Evolutionary conservation across 2,113 vertebrate genomes (phyloP), one percentile per base, ranked within the genome.

Genomic region (Cranoglanis bouderius): DNA sequence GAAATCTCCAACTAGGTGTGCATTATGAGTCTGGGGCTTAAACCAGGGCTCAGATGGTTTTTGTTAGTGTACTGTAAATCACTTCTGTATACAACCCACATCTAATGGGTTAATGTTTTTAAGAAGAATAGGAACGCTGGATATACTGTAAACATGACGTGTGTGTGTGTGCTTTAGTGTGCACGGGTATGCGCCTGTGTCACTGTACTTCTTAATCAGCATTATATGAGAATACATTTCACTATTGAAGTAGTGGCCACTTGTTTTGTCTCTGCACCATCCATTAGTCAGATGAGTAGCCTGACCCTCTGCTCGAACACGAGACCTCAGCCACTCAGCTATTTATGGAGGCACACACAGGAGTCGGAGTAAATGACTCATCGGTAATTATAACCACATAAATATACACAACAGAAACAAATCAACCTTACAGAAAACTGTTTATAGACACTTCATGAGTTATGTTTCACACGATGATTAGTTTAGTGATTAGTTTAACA

Each of bases 291-390:
- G 81, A 88, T 63, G 87, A 85, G 32, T 2, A 26, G 65, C 40
- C 63, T 86, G 84, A 86, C 57, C 84, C 80, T 74, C 67, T n/a
- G 55, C 55, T 67, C 85, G 49, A 84, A 67, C 67, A n/a, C 57
- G 29, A 84, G 77, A 87, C 77, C 67, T 85, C 87, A 61, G 86
- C 61, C 67, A 78, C 57, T 88, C n/a, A n/a, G 72, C 86, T 91
- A 91, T 88, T 88, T 89, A 70, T 59, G 59, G 86, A 88, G 77
- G 51, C 14, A 12, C 38, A 75, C 88, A 70, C n/a, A 18, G 26
- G 67, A 77, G 35, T 49, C 72, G 80, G 88, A 85, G 75, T 82
- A 78, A 49, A 78, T 89, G 82, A 91, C 51, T 89, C 90, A 89
- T 89, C 6, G 14, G 29, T 46, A 59, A 85, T 61, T 67, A 84